These are phyloP conservation scores for Heliocidaris tuberculata DNA, from an alignment of 35 echinoderm and acorn worm genomes.

Conservation along the genomic window DNA sequence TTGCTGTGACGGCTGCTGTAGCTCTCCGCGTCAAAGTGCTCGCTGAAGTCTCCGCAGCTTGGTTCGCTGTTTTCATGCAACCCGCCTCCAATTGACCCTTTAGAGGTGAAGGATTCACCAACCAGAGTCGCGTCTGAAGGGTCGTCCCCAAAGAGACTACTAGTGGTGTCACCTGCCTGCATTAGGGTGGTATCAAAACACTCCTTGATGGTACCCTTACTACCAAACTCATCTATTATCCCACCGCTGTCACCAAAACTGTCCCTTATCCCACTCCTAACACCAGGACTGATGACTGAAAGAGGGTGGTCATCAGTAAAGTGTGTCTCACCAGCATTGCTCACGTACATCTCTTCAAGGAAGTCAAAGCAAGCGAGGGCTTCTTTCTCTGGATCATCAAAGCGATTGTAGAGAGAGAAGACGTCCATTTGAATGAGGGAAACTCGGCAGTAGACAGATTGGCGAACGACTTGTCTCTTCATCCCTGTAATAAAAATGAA, in stretches of 20 bases:
- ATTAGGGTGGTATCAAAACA: not conserved
- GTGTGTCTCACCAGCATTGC: conserved; percentile 30
- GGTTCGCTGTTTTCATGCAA: not conserved
- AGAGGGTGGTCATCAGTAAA: not conserved
- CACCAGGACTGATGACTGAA: not conserved
- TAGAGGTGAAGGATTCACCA: not conserved
- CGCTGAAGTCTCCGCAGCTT: conserved; percentile 14
- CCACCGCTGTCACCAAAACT: not conserved
- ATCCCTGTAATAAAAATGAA: conserved; percentile 24
- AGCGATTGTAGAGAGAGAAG: conserved; percentile 74
- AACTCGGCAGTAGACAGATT: conserved; percentile 64
- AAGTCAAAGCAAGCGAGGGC: conserved; percentile 89
- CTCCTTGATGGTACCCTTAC: not conserved
- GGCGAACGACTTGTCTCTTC: conserved; percentile 74
- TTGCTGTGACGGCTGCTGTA: conserved; percentile 38
- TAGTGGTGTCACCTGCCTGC: conserved; percentile 25
- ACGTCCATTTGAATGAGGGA: conserved; percentile 82
- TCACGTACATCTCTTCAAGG: conserved; percentile 58
- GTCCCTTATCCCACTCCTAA: not conserved
- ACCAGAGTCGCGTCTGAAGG: not conserved
- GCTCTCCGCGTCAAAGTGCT: conserved; percentile 14
- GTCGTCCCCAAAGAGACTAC: conserved; percentile 10
- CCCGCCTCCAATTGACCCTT: not conserved
- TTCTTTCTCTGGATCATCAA: conserved; percentile 80
- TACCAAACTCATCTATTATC: not conserved